These are phyloP conservation scores for Ageneiosus marmoratus DNA, from an alignment of 2,113 vertebrate genomes.

Conservation along the genomic window DNA sequence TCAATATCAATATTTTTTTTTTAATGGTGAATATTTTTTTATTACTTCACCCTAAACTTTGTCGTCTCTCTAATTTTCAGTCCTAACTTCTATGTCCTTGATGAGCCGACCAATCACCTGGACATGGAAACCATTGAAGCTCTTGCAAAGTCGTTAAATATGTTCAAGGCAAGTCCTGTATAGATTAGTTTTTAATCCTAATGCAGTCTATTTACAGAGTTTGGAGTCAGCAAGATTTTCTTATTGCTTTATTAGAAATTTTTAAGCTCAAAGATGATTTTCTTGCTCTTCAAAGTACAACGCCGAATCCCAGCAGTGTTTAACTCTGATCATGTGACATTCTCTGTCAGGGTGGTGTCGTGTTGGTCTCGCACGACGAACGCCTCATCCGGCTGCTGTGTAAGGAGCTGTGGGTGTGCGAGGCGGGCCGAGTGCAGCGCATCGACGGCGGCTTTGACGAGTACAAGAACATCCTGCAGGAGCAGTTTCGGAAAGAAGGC, in stretches of 20 bases:
- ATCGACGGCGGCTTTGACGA: conserved; percentile 96
- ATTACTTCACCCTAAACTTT: background rate
- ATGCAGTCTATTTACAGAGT: background rate
- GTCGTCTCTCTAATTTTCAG: conserved; percentile 66
- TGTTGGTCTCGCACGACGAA: conserved; percentile 94
- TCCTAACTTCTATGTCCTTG: conserved; percentile 96
- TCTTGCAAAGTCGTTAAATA: conserved; percentile 87
- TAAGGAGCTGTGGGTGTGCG: conserved; percentile 95
- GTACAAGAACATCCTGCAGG: conserved; percentile 91
- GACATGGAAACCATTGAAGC: conserved; percentile 99
- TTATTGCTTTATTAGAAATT: too few species aligned
- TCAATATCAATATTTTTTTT: too few species aligned
- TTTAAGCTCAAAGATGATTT: too few species aligned
- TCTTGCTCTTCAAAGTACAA: too few species aligned
- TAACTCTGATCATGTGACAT: background rate
- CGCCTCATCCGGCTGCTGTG: conserved; percentile 94
- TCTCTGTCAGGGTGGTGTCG: conserved; percentile 83
- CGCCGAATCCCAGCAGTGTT: background rate
- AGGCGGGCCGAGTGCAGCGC: conserved; percentile 74
- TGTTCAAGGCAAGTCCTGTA: conserved; percentile 77
- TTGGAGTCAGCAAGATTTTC: background rate
- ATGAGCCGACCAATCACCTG: conserved; percentile 97
- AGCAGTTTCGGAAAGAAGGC: conserved; percentile 95
- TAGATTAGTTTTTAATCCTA: too few species aligned
- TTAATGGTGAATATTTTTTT: too few species aligned